Conservation (phyloP, 2,888 invertebrate species). For the Nomada flava region DNA sequence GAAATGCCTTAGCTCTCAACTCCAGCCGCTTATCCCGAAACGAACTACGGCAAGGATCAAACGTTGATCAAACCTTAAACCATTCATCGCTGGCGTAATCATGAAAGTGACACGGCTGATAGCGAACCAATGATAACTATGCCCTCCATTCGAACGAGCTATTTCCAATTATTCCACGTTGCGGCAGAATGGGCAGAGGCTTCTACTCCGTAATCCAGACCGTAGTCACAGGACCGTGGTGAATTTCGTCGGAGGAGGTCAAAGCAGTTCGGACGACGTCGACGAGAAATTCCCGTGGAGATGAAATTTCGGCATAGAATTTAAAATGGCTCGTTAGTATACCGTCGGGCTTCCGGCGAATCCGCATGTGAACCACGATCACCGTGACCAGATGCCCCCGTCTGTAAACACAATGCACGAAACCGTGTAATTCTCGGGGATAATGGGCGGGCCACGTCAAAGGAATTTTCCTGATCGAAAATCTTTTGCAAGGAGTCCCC, state of each 20-base stretch:
- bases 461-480: constrained; percentile 51
- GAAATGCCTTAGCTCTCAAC: no score
- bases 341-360: constrained; percentile 22
- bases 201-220: neutral
- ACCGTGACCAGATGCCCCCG: neutral
- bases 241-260: constrained; percentile 34
- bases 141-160: neutral
- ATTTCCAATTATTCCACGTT: constrained; percentile 15
- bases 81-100: neutral
- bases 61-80: neutral
- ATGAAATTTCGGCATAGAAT: constrained; percentile 55
- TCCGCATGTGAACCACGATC: constrained; percentile 33
- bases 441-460: constrained; percentile 33
- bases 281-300: constrained; percentile 43
- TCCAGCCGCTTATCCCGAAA: no score
- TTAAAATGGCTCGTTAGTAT: constrained; percentile 58
- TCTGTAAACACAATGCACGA: constrained; percentile 46
- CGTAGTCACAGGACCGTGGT: constrained; percentile 8
- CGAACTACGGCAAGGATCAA: no score
- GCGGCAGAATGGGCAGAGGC: neutral
- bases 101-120: neutral
- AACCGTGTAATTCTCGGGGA: constrained; percentile 35
- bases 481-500: constrained; percentile 20
- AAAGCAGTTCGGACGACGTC: constrained; percentile 12
- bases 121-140: neutral